A percentile compares a stretch with the other conserved stretches of the same genome.
Conservation (phyloP, 2,797 vertebrate genomes). For the Buphagus erythrorhynchus region DNA sequence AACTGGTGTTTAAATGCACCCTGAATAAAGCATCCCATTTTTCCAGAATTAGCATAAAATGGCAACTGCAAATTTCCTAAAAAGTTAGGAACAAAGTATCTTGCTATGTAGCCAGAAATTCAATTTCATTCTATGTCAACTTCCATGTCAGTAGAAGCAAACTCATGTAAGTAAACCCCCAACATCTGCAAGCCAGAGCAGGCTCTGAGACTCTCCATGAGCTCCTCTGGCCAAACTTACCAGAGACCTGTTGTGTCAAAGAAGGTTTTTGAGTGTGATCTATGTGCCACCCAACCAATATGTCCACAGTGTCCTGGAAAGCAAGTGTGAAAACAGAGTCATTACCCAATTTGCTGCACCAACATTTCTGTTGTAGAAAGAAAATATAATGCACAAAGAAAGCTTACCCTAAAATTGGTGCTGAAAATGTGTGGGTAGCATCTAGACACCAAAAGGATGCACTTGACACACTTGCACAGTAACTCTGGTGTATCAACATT, state of each 20-base stretch:
- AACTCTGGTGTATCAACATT: conserved; percentile 98
- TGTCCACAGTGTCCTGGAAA: conserved; percentile 97
- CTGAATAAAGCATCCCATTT: neutral
- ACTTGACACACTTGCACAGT: conserved; percentile 95
- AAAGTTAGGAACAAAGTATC: neutral
- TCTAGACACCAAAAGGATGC: conserved; percentile 94
- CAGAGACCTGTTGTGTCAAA: conserved; percentile 94
- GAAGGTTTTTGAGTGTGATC: conserved; percentile 97
- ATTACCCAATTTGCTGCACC: neutral
- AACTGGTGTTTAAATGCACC: neutral
- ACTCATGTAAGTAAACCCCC: neutral
- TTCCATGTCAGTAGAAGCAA: neutral
- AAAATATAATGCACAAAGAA: neutral
- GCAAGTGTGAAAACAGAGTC: neutral
- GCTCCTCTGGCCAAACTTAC: conserved; percentile 76
- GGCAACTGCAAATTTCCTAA: neutral
- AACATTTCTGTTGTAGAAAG: neutral
- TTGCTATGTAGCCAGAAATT: neutral
- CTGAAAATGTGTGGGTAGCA: conserved; percentile 98
- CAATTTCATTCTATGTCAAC: neutral
- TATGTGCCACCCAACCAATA: conserved; percentile 98
- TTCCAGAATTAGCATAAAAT: neutral
- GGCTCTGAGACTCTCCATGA: neutral
- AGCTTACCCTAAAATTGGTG: conserved; percentile 95
- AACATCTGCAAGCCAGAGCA: neutral